Conservation (phyloP, 2,888 invertebrate genomes). For the Calameuta idolon region DNA sequence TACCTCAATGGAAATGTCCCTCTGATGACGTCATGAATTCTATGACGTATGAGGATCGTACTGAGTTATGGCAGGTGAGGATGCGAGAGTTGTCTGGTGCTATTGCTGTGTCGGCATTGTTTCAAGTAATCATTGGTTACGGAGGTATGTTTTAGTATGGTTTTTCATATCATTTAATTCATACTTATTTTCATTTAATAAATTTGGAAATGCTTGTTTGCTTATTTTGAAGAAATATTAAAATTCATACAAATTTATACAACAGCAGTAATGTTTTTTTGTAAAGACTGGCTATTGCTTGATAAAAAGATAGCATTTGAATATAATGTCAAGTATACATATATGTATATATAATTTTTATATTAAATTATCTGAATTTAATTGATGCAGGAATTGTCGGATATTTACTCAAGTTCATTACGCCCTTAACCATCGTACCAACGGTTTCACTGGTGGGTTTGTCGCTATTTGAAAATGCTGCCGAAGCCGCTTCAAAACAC, state of each 20-base stretch:
- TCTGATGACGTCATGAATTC: slow-evolving; percentile 67
- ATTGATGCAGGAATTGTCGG: slow-evolving; percentile 76
- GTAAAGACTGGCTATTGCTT: not conserved
- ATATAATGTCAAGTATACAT: not conserved
- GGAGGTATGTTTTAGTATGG: slow-evolving; percentile 42
- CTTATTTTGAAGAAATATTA: too few relatives aligned
- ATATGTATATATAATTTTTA: slow-evolving; percentile 32
- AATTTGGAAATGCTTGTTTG: not conserved
- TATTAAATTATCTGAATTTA: slow-evolving; percentile 65
- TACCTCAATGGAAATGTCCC: slow-evolving; percentile 82
- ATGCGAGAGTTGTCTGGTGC: slow-evolving; percentile 88
- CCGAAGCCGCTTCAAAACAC: slow-evolving; percentile 82
- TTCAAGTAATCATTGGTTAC: slow-evolving; percentile 79
- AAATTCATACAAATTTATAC: not conserved
- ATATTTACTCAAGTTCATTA: slow-evolving; percentile 79
- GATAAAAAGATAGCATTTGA: not conserved
- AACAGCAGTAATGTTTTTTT: not conserved
- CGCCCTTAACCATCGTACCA: slow-evolving; percentile 86
- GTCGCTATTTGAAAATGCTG: slow-evolving; percentile 85
- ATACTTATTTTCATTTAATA: not conserved
- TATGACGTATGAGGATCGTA: slow-evolving; percentile 71
- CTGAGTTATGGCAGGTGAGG: slow-evolving; percentile 78
- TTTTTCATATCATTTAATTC: too few relatives aligned
- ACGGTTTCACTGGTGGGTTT: slow-evolving; percentile 87
- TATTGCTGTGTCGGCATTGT: slow-evolving; percentile 81